These are phyloP conservation scores for Oreochromis aureus DNA, from an alignment of 2,113 vertebrate species.

Conservation along the genomic window DNA sequence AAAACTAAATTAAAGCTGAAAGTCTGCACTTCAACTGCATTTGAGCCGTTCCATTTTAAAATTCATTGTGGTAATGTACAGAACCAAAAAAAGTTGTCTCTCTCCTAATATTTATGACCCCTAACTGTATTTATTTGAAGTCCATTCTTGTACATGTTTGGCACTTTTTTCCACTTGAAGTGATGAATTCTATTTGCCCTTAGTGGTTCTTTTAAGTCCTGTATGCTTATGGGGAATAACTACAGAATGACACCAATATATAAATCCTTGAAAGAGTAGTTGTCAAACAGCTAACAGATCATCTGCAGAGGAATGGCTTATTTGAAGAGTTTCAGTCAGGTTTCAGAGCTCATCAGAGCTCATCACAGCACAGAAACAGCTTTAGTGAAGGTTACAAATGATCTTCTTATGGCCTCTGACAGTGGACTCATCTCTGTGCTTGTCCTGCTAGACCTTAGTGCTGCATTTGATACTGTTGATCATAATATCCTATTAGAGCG, in stretches of 20 bases:
- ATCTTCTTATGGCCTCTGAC: too few species aligned
- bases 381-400: too few species aligned
- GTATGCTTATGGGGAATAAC: not conserved
- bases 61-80: not conserved
- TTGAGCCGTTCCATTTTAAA: not conserved
- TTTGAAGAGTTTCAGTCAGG: too few species aligned
- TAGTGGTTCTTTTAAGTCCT: not conserved
- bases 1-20: not conserved
- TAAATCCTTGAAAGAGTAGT: too few species aligned
- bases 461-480: too few species aligned
- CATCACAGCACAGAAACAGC: too few species aligned
- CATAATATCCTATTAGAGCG: too few species aligned
- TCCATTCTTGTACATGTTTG: not conserved
- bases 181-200: slow-evolving; percentile 7
- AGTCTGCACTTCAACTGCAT: not conserved
- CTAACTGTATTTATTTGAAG: not conserved
- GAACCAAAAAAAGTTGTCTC: not conserved
- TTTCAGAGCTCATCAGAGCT: too few species aligned
- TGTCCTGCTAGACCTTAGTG: too few species aligned
- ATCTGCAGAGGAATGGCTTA: too few species aligned
- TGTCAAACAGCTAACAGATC: too few species aligned
- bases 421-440: too few species aligned
- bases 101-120: not conserved
- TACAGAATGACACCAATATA: not conserved
- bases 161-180: not conserved